These are phyloP conservation scores for Octonoba sinensis DNA, from an alignment of 2,888 invertebrate genomes.

Conservation along the genomic window DNA sequence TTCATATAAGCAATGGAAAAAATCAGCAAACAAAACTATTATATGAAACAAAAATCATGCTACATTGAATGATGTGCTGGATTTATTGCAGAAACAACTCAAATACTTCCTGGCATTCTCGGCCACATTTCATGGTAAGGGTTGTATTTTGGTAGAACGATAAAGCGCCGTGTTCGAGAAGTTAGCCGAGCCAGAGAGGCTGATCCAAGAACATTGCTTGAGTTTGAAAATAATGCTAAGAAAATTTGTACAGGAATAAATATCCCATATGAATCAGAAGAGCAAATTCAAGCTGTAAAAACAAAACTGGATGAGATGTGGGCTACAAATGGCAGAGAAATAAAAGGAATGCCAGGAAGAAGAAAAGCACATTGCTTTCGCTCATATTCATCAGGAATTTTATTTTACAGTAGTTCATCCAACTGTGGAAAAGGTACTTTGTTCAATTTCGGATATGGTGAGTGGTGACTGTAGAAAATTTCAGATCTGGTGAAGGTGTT, in stretches of 20 bases:
- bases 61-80: neutral
- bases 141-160: neutral
- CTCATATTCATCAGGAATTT: no score
- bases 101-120: constrained; percentile 1
- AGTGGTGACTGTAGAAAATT: no score
- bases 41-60: neutral
- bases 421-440: no score
- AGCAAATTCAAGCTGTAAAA: neutral
- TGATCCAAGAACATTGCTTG: neutral
- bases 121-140: neutral
- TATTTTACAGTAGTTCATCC: no score
- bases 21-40: neutral
- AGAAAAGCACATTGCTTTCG: no score
- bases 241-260: neutral
- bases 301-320: no score
- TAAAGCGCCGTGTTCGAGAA: neutral
- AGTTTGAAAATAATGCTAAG: neutral
- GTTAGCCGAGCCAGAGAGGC: neutral
- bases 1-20: neutral
- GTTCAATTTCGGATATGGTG: no score
- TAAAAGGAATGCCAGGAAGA: no score
- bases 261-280: neutral
- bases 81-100: no score
- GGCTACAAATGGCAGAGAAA: no score
- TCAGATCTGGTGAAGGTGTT: no score